A percentile compares a stretch with the other conserved stretches of the same genome.
These are phyloP conservation scores for Babyrousa celebensis DNA, from an alignment of 2,797 vertebrate species.

Conservation along the genomic window DNA sequence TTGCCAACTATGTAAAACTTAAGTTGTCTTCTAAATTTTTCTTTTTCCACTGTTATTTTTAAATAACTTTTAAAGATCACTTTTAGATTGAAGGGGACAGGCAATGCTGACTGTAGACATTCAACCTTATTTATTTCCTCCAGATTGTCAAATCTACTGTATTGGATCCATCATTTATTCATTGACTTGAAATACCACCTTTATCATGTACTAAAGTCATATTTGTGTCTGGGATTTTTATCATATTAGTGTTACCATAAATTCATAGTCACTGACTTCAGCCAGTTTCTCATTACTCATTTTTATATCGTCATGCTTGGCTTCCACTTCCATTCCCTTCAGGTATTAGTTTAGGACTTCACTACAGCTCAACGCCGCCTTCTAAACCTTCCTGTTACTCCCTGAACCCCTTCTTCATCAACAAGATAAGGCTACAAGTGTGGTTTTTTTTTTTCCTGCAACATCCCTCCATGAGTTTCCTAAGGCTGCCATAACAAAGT, in stretches of 20 bases:
- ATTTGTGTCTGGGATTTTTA: constrained; percentile 8
- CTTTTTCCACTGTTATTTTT: background rate
- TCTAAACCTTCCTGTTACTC: background rate
- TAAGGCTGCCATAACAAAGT: background rate
- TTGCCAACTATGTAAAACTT: background rate
- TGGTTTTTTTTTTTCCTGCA: background rate
- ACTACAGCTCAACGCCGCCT: background rate
- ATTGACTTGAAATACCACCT: background rate
- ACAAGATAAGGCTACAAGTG: background rate
- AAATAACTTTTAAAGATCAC: background rate
- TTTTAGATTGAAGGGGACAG: constrained; percentile 9
- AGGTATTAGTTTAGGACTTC: background rate
- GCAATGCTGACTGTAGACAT: background rate
- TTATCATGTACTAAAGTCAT: background rate
- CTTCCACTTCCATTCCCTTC: background rate
- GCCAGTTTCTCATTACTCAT: background rate
- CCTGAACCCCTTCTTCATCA: background rate
- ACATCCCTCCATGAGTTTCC: background rate
- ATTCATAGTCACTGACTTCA: constrained; percentile 44
- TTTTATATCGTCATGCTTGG: constrained; percentile 49
- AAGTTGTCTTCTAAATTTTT: background rate
- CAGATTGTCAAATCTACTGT: background rate
- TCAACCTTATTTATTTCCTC: background rate
- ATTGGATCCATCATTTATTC: background rate
- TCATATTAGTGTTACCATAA: constrained; percentile 13